Evolutionary conservation across 1,140 invertebrate genomes (phyloP).

Genomic region (Andricus grossulariae): DNA sequence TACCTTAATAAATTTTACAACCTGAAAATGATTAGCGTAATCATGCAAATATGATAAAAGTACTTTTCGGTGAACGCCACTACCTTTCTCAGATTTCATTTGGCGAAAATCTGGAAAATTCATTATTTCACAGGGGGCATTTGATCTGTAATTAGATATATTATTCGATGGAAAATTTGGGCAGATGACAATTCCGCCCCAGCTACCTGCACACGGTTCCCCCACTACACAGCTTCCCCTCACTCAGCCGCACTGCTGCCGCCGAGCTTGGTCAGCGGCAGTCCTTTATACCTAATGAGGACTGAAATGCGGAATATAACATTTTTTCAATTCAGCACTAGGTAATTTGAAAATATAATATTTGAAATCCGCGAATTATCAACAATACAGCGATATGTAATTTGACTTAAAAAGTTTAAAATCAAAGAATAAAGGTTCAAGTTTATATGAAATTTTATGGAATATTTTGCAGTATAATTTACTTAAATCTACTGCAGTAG

Average conservation of each 20-base stretch:
- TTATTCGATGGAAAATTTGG: not conserved
- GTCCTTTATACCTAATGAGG: too few relatives aligned
- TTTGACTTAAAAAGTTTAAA: too few relatives aligned
- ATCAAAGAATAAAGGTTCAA: too few relatives aligned
- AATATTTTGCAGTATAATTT: too few relatives aligned
- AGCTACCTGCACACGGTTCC: too few relatives aligned
- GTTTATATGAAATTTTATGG: too few relatives aligned
- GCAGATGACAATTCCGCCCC: too few relatives aligned
- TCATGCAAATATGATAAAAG: conserved; percentile 81
- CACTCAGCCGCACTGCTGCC: too few relatives aligned
- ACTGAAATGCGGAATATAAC: too few relatives aligned
- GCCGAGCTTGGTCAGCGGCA: too few relatives aligned
- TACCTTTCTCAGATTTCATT: conserved; percentile 67
- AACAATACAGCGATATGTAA: not conserved
- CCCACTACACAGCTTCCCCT: too few relatives aligned
- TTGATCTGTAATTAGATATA: conserved; percentile 77
- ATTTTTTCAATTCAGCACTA: too few relatives aligned
- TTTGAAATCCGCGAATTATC: not conserved
- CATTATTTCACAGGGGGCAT: conserved; percentile 87
- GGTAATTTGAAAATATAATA: not conserved
- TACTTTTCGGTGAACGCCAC: conserved; percentile 78
- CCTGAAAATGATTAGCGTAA: conserved; percentile 78
- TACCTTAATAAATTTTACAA: conserved; percentile 77
- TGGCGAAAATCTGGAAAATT: conserved; percentile 83
- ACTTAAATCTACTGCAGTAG: not conserved